phyloP scores from a whole-genome alignment of 2,888 invertebrate species.

The Sphaerophoria rueppellii region DNA sequence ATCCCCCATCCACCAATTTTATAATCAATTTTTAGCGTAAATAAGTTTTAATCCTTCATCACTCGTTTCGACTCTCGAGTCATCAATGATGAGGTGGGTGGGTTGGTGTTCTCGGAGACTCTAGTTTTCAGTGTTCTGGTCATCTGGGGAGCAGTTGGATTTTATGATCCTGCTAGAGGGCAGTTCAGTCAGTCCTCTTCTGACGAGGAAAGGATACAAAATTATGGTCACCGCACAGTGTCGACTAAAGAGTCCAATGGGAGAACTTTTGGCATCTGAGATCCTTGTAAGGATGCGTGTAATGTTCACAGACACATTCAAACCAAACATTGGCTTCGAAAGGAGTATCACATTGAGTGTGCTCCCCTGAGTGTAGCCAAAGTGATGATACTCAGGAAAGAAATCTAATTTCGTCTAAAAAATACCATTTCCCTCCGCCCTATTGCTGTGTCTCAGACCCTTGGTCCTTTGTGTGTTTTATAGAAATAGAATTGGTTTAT shows the following conservation, averaged over 20 bases:
- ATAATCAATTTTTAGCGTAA: conserved; percentile 62
- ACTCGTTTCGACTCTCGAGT: background rate
- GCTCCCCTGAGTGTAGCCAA: conserved; percentile 33
- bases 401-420: conserved; percentile 49
- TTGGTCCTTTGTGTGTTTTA: conserved; percentile 18
- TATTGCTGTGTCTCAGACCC: background rate
- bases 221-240: conserved; percentile 43
- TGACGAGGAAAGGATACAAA: conserved; percentile 35
- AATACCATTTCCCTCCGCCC: conserved; percentile 7
- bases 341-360: conserved; percentile 23
- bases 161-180: conserved; percentile 18
- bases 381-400: conserved; percentile 18
- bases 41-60: conserved; percentile 48
- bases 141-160: conserved; percentile 37
- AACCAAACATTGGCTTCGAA: background rate
- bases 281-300: conserved; percentile 10
- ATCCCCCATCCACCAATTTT: conserved; percentile 17
- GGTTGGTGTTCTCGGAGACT: background rate
- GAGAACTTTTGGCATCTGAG: conserved; percentile 29
- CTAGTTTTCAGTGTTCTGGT: conserved; percentile 17
- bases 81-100: too few species aligned
- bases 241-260: conserved; percentile 37
- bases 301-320: background rate
- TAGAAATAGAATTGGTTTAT: conserved; percentile 25
- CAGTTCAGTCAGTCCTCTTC: background rate